Percentiles rank a stretch among this genome's conserved stretches.
Evolutionary conservation across 2,113 vertebrate genomes (phyloP).

Genomic region (Protobothrops mucrosquamatus): DNA sequence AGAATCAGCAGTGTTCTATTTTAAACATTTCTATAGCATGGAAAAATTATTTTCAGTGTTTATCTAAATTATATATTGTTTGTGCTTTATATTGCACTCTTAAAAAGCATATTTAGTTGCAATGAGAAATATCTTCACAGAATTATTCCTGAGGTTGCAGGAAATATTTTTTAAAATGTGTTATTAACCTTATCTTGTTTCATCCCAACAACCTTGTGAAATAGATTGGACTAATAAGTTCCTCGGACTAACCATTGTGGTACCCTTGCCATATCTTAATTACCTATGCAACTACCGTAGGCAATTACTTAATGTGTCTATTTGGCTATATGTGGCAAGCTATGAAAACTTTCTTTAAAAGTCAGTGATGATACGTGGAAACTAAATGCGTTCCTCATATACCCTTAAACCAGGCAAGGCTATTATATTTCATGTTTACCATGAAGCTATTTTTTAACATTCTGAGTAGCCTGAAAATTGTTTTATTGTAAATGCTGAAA

Average conservation of each 20-base stretch:
- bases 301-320: slow-evolving; percentile 24
- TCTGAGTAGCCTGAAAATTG: not conserved
- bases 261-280: not conserved
- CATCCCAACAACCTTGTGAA: not conserved
- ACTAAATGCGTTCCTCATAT: no score
- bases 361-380: slow-evolving; percentile 44
- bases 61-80: not conserved
- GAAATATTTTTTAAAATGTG: not conserved
- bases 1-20: not conserved
- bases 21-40: slow-evolving; percentile 16
- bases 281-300: not conserved
- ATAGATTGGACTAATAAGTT: not conserved
- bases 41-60: not conserved
- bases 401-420: not conserved
- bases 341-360: slow-evolving; percentile 49
- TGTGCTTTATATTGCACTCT: not conserved
- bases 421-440: slow-evolving; percentile 42
- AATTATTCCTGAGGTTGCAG: slow-evolving; percentile 52
- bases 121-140: slow-evolving; percentile 52
- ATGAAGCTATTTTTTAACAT: slow-evolving; percentile 42
- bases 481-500: not conserved
- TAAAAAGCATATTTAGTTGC: slow-evolving; percentile 44
- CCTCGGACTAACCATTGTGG: not conserved
- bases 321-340: slow-evolving; percentile 47
- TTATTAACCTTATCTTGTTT: not conserved